Conservation (phyloP, 2,888 invertebrate genomes). For the Falcaria lacertinaria region DNA sequence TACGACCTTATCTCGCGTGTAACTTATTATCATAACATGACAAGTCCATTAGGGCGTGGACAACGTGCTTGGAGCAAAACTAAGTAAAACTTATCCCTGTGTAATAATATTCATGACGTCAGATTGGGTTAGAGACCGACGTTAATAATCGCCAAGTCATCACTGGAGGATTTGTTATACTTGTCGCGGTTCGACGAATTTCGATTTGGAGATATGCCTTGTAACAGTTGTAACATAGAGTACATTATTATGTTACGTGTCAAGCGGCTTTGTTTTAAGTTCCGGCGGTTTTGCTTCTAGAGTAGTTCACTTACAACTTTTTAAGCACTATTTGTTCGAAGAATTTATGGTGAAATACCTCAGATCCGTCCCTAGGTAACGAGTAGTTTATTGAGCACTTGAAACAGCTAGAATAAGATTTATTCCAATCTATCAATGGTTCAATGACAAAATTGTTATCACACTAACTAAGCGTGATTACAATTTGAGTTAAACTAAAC, state of each 20-base stretch:
- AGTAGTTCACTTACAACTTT: background rate
- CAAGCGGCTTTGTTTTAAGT: constrained; percentile 5
- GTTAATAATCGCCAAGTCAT: constrained; percentile 44
- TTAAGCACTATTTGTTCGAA: background rate
- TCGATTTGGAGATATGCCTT: constrained; percentile 44
- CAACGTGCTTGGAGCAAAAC: constrained; percentile 18
- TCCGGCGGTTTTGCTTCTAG: background rate
- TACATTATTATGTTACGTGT: constrained; percentile 28
- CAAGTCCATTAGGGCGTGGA: constrained; percentile 67
- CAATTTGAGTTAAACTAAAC: no score
- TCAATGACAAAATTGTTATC: no score
- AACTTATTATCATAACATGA: constrained; percentile 75
- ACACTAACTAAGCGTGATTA: no score
- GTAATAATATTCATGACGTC: constrained; percentile 41
- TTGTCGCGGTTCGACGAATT: constrained; percentile 46
- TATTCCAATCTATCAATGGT: no score
- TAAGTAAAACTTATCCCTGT: constrained; percentile 36
- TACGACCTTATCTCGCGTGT: constrained; percentile 55
- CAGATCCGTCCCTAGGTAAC: no score
- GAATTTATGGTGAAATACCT: no score
- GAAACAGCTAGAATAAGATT: no score
- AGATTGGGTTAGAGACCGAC: constrained; percentile 27
- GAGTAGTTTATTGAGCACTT: no score
- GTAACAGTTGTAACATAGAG: constrained; percentile 28
- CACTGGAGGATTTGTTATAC: constrained; percentile 52